Evolutionary conservation across 1,140 invertebrate genomes (phyloP).

Genomic region (Aricia agestis): DNA sequence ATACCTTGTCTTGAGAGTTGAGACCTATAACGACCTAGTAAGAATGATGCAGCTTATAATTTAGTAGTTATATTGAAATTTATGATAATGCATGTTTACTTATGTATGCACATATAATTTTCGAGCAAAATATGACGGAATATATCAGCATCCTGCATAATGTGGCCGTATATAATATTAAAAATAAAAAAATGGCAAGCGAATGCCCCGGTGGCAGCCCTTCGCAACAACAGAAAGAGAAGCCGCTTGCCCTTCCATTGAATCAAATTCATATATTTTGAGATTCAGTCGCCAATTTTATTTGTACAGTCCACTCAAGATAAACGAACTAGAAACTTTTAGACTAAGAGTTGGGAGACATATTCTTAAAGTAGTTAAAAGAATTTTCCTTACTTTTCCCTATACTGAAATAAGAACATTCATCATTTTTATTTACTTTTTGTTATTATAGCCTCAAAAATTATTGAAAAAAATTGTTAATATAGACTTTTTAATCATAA

Average conservation of each 20-base stretch:
- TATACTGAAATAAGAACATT: too few species aligned
- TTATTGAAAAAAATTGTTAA: too few species aligned
- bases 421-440: too few species aligned
- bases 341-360: too few species aligned
- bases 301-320: conserved; percentile 56
- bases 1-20: not conserved
- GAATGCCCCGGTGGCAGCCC: conserved; percentile 72
- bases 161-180: conserved; percentile 62
- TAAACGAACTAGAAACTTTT: conserved; percentile 1
- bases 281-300: conserved; percentile 75
- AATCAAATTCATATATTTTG: conserved; percentile 77
- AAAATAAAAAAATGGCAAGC: conserved; percentile 56
- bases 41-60: not conserved
- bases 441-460: too few species aligned
- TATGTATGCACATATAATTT: conserved; percentile 31
- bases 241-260: conserved; percentile 74
- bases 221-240: conserved; percentile 67
- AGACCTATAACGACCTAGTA: not conserved
- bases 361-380: too few species aligned
- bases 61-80: conserved; percentile 4
- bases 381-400: too few species aligned
- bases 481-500: too few species aligned
- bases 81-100: conserved; percentile 6
- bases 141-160: conserved; percentile 53
- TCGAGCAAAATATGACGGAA: conserved; percentile 56